Evolutionary conservation across 2,113 vertebrate genomes (phyloP), one percentile per base, ranked within the genome.

Genomic region (Prietella phreatophila): DNA sequence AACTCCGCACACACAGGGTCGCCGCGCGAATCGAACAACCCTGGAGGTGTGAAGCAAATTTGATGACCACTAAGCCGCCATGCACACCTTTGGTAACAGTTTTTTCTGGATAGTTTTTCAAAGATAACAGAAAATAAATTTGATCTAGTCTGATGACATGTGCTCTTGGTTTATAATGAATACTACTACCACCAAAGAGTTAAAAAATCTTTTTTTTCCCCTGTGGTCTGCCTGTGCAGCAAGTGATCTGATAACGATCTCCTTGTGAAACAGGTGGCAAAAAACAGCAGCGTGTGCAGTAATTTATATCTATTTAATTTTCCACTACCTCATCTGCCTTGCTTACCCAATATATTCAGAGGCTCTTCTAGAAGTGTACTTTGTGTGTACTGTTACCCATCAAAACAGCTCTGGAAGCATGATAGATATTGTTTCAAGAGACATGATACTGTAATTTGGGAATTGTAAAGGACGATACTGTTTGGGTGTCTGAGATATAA

Each of bases 241-340:
- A 3, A 50, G 27, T 42, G 7, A 55, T 67, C 71, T n/a, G 81
- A 79, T 79, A 65, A 65, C 56, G 10, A 53, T 36, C 42, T 65
- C 5, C 14, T 67, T 36, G 33, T 50, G 47, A 83, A 60, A 79
- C 73, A 69, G 82, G 69, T 76, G 71, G 81, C 20, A 82, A 69
- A 75, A 58, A 69, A 71, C 81, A 83, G 53, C 87, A 22, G 36
- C 47, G 33, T 63, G 63, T 85, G 63, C 39, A 47, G 56, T 75
- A 75, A 56, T 82, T 81, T 82, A 58, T 71, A 61, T 85, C 75
- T 47, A 27, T 89, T 60, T 82, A 50, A 85, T 85, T 89, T 85
- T 89, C 84, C 84, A 82, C 55, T 75, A 75, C 65, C 67, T 60
- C 78, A 82, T 85, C 85, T 63, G 69, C 78, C 82, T 50, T 63